phyloP scores from a whole-genome alignment of 2,888 invertebrate species.

The Lutraria lutraria region DNA sequence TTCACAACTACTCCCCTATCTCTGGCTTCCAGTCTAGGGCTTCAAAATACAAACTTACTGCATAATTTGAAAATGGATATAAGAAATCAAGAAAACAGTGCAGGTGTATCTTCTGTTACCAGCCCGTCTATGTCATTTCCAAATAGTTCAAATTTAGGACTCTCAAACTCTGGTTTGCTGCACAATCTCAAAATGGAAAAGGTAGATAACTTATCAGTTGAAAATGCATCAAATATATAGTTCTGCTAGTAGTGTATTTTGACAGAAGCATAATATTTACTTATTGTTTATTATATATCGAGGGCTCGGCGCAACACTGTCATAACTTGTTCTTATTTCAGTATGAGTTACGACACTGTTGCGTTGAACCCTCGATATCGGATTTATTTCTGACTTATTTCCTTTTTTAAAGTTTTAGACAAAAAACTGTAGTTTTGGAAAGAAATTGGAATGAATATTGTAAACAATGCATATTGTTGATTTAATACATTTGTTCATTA shows the following conservation, averaged over 20 bases:
- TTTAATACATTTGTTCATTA: constrained; percentile 33
- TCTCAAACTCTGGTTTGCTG: constrained; percentile 38
- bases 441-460: not conserved
- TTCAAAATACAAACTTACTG: constrained; percentile 31
- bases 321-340: no score
- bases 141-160: constrained; percentile 27
- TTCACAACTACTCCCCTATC: constrained; percentile 34
- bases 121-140: constrained; percentile 31
- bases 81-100: constrained; percentile 26
- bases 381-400: not conserved
- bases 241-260: not conserved
- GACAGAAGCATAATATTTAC: not conserved
- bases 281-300: constrained; percentile 20
- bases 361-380: no score
- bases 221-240: constrained; percentile 46
- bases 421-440: constrained; percentile 21
- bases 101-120: constrained; percentile 16
- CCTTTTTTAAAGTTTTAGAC: constrained; percentile 1
- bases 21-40: constrained; percentile 37
- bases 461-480: constrained; percentile 27
- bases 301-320: no score
- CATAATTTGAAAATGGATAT: constrained; percentile 39
- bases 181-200: constrained; percentile 43
- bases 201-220: constrained; percentile 31
- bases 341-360: no score